A percentile compares a stretch with the other conserved stretches of the same genome.
These are phyloP conservation scores for Petrocephalus zakoni DNA, from an alignment of 2,113 vertebrate genomes.

Conservation along the genomic window DNA sequence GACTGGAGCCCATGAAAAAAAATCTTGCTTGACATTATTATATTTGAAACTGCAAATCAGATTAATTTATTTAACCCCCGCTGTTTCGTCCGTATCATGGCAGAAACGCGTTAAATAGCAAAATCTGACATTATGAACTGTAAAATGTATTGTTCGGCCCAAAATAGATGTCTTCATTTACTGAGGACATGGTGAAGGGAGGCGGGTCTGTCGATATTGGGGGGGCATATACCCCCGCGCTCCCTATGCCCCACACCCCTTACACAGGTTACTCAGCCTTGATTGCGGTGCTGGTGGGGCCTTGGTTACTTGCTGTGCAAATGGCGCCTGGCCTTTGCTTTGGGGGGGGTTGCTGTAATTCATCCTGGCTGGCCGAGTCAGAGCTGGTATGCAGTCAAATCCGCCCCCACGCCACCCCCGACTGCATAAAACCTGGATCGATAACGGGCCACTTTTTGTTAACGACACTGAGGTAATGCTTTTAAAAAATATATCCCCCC, in stretches of 20 bases:
- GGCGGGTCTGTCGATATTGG: neutral
- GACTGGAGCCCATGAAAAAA: neutral
- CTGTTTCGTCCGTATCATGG: neutral
- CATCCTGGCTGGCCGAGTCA: neutral
- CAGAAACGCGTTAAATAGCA: neutral
- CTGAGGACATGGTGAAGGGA: neutral
- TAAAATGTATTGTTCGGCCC: neutral
- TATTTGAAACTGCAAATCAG: neutral
- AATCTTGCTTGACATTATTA: neutral
- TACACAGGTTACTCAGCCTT: neutral
- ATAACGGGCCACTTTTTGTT: constrained; percentile 6
- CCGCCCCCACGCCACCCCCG: neutral
- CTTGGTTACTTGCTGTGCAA: neutral
- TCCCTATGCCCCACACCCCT: neutral
- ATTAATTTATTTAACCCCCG: neutral
- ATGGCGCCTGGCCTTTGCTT: neutral
- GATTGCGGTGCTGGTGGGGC: neutral
- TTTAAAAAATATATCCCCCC: neutral
- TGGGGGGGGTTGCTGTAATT: neutral
- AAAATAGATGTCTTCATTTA: neutral
- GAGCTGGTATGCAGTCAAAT: neutral
- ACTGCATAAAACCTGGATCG: neutral
- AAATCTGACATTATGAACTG: neutral
- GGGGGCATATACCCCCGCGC: neutral
- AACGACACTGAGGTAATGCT: constrained; percentile 6